Conservation (phyloP, 2,888 invertebrate genomes). For the Drosophila demipolita region DNA sequence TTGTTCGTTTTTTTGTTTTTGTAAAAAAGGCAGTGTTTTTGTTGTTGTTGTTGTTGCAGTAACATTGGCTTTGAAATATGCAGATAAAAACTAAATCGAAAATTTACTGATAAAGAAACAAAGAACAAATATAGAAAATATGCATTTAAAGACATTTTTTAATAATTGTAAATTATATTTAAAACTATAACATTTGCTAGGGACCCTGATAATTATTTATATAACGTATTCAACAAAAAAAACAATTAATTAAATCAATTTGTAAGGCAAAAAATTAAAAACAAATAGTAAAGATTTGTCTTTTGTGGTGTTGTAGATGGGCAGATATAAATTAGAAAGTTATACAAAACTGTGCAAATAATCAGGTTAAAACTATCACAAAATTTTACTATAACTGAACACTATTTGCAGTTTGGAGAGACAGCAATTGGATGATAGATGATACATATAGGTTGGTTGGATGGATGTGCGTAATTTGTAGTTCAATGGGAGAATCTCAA, state of each 20-base stretch:
- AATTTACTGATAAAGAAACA: constrained; percentile 18
- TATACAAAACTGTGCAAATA: constrained; percentile 35
- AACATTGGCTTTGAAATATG: constrained; percentile 31
- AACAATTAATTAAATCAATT: constrained; percentile 7
- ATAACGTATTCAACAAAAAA: constrained; percentile 7
- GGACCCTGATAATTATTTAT: constrained; percentile 59
- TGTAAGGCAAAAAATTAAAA: constrained; percentile 12
- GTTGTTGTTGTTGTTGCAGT: constrained; percentile 56
- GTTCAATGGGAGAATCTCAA: constrained; percentile 6
- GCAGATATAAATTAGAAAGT: constrained; percentile 13
- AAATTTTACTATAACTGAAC: constrained; percentile 67
- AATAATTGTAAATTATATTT: constrained; percentile 31
- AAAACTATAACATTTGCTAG: constrained; percentile 69
- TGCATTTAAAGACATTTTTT: constrained; percentile 14
- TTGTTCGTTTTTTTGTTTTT: neutral
- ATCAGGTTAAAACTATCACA: constrained; percentile 65
- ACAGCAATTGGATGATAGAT: neutral
- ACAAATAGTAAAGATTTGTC: constrained; percentile 37
- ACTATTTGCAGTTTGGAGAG: constrained; percentile 50
- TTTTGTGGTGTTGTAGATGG: constrained; percentile 39
- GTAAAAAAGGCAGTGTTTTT: constrained; percentile 71
- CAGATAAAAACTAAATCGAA: constrained; percentile 32
- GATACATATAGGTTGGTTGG: neutral
- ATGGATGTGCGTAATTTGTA: neutral
- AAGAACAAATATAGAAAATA: constrained; percentile 7